phyloP scores from a whole-genome alignment of 1,140 invertebrate species.

The Calliphora vicina region DNA sequence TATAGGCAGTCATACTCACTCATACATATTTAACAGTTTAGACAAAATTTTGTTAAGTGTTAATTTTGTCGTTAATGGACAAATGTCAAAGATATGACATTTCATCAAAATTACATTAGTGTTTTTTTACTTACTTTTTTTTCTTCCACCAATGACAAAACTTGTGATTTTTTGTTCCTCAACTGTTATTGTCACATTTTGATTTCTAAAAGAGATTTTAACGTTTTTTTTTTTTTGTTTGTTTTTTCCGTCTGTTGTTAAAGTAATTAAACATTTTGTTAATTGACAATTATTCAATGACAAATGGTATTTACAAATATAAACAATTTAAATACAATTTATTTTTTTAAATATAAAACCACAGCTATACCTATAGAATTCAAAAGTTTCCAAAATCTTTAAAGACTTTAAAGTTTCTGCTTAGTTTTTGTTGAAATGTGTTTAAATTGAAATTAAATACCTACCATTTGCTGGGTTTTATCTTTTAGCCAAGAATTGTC shows the following conservation, averaged over 20 bases:
- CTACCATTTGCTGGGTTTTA: too few species aligned
- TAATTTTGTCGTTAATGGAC: constrained; percentile 23
- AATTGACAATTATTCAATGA: constrained; percentile 26
- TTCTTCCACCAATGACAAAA: background rate
- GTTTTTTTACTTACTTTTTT: constrained; percentile 2
- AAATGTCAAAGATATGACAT: constrained; percentile 26
- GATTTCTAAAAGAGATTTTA: constrained; percentile 21
- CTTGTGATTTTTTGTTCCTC: background rate
- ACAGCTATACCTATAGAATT: too few species aligned
- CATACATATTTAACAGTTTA: background rate
- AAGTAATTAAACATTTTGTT: constrained; percentile 6
- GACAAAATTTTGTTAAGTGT: constrained; percentile 20
- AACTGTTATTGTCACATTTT: background rate
- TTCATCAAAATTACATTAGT: constrained; percentile 24
- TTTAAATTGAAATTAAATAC: too few species aligned
- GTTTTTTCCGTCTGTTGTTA: too few species aligned
- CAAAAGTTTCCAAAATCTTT: too few species aligned
- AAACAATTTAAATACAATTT: background rate
- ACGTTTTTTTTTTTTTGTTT: background rate
- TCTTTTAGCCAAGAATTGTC: too few species aligned
- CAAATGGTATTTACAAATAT: background rate
- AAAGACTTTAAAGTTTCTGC: too few species aligned
- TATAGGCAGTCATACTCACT: background rate
- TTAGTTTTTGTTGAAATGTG: too few species aligned
- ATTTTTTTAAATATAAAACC: too few species aligned